Base-by-base conservation (phyloP, 2,888 invertebrate species). In the Parascotia fuliginaria region DNA sequence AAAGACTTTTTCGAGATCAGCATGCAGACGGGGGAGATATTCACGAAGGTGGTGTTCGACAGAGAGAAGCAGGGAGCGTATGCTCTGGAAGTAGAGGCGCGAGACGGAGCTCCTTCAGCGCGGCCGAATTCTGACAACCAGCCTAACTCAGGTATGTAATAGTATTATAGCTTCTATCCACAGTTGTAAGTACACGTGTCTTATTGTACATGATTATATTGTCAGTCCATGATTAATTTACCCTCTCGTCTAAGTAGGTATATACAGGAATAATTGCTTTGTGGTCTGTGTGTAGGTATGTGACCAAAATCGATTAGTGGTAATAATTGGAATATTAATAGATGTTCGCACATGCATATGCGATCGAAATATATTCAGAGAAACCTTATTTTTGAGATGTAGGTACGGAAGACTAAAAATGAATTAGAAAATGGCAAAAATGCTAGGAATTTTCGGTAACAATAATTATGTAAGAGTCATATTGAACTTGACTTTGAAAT, bases 31-130 rank as follows among this genome's bases (percentile, higher is more conserved):
- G 99, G 99, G 14, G 97, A 98, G 88, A 97, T 99, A 81, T 98
- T 97, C 92, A 98, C 98, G 32, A 97, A 97, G 89, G 94, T 97
- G 70, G 96, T 98, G 75, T 99, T 99, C 93, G 99, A 99, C 93
- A 95, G 99, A 61, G 99, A 99, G 92, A 98, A 98, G 93, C 98
- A 98, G 85, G 97, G 97, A 36, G 98, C 98, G 51, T 99, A 99
- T 92, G 99, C 99, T 28, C 92, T 99, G 79, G 98, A 98, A 83
- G 98, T 99, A 73, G 98, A 98, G 85, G 99, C 99, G 0, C 93
- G 98, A 50, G 99, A 99, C 82, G 98, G 98, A 42, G 97, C 97
- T 47, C 96, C 98, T n/a, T 99, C 99, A 9, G 98, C 98, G 44
- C 94, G 98, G 61, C 98, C 98, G 33, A 98, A 98, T 85, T 97